These are phyloP conservation scores for Antheraea mylitta DNA, from an alignment of 1,140 invertebrate species.

Conservation along the genomic window DNA sequence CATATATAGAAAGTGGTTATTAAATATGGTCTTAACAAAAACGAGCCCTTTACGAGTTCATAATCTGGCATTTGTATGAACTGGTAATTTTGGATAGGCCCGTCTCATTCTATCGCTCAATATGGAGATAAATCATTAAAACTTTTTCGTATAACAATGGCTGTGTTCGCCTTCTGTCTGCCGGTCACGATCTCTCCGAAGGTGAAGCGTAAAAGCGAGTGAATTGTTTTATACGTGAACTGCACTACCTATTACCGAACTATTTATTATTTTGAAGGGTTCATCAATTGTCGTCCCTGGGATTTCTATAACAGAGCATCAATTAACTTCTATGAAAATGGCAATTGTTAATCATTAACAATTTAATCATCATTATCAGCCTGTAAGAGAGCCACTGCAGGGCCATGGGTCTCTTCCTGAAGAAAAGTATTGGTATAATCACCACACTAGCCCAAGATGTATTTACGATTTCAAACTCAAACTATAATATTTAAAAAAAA, in stretches of 20 bases:
- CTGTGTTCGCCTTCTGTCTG: not conserved
- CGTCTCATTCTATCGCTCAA: not conserved
- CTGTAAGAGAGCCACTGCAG: too few relatives aligned
- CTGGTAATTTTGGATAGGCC: not conserved
- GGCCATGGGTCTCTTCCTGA: too few relatives aligned
- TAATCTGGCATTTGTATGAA: not conserved
- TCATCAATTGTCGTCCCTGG: too few relatives aligned
- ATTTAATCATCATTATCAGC: too few relatives aligned
- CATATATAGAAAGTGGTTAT: not conserved
- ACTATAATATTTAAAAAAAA: too few relatives aligned
- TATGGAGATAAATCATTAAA: slow-evolving; percentile 7
- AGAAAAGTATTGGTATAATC: too few relatives aligned
- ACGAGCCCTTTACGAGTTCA: not conserved
- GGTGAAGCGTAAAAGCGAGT: not conserved
- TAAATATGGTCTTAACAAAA: not conserved
- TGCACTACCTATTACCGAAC: not conserved
- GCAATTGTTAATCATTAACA: too few relatives aligned
- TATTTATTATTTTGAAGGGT: not conserved
- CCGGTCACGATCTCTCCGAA: not conserved
- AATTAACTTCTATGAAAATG: too few relatives aligned
- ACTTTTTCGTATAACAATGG: slow-evolving; percentile 6
- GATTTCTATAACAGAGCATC: too few relatives aligned
- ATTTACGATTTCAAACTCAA: too few relatives aligned
- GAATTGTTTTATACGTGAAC: not conserved
- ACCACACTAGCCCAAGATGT: too few relatives aligned